phyloP scores from a whole-genome alignment of 2,888 invertebrate species.

The Malacosoma neustria region DNA sequence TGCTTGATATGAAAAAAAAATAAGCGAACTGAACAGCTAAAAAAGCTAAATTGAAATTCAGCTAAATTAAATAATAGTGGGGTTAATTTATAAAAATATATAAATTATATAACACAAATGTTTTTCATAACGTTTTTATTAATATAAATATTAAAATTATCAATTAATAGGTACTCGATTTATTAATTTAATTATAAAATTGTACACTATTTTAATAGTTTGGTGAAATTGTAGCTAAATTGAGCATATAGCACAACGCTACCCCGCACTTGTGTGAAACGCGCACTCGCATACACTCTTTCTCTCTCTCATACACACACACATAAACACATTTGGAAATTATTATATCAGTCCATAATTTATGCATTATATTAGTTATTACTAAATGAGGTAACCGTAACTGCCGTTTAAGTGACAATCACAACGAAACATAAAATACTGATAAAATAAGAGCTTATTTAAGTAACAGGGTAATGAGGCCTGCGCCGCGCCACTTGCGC shows the following conservation, averaged over 20 bases:
- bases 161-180: slow-evolving; percentile 72
- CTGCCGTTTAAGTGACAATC: slow-evolving; percentile 64
- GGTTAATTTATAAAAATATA: too few relatives aligned
- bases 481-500: too few relatives aligned
- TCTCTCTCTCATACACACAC: too few relatives aligned
- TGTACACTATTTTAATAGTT: slow-evolving; percentile 71
- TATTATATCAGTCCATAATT: slow-evolving; percentile 69
- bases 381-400: slow-evolving; percentile 65
- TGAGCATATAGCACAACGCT: slow-evolving; percentile 74
- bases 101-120: too few relatives aligned
- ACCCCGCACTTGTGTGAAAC: slow-evolving; percentile 46
- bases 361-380: slow-evolving; percentile 52
- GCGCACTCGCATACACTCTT: slow-evolving; percentile 49
- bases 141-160: slow-evolving; percentile 74
- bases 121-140: slow-evolving; percentile 68
- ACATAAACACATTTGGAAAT: slow-evolving; percentile 68
- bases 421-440: slow-evolving; percentile 64
- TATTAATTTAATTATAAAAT: slow-evolving; percentile 71
- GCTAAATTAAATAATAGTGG: too few relatives aligned
- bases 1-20: slow-evolving; percentile 25
- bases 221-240: slow-evolving; percentile 71
- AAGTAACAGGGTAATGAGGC: slow-evolving; percentile 20
- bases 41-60: too few relatives aligned
- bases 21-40: slow-evolving; percentile 7
- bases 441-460: slow-evolving; percentile 55